Evolutionary conservation across 2,797 vertebrate genomes (phyloP), one percentile per base, ranked within the genome.

Genomic region (Parotocinclus haroldoi): DNA sequence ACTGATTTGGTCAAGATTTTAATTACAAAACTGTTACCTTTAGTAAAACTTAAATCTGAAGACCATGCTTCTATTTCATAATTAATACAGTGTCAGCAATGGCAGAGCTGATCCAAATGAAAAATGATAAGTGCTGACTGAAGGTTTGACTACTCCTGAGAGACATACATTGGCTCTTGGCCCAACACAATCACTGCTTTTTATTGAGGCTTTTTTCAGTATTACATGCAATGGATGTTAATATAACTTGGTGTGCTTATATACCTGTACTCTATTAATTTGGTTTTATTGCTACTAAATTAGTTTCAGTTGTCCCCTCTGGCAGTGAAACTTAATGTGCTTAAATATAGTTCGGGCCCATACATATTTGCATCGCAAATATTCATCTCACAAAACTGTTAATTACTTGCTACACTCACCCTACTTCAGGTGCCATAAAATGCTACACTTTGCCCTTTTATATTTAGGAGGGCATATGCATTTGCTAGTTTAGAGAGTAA

Each of bases 211-310:
- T 79, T 78, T 80, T 84, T 81, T 78, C 14, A 75, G 84, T 86
- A 89, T 88, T 88, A 88, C 84, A 86, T 84, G 83, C 84, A 82
- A 84, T 82, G 76, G 51, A 75, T 84, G 84, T 89, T 91, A 89
- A 91, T 90, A 84, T 80, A 83, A 87, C 88, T 89, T 89, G 88
- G 89, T 89, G 86, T 86, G 84, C 83, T 87, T 83, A 58, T 61
- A 86, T 84, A 84, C 86, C 82, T 86, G 85, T 84, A 89, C 85
- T 88, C 86, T 88, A 90, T 91, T 91, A 90, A 91, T 91, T 89
- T 86, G 74, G 78, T 89, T 92, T 91, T 89, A 91, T 88, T 89
- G 87, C 89, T 54, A 71, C 85, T 87, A 85, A 90, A 91, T 91
- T 89, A 86, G 83, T 87, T 87, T 85, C 84, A 86, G 81, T 89